Base-by-base conservation (phyloP, 2,888 invertebrate species). In the Lasioglossum lativentre region DNA sequence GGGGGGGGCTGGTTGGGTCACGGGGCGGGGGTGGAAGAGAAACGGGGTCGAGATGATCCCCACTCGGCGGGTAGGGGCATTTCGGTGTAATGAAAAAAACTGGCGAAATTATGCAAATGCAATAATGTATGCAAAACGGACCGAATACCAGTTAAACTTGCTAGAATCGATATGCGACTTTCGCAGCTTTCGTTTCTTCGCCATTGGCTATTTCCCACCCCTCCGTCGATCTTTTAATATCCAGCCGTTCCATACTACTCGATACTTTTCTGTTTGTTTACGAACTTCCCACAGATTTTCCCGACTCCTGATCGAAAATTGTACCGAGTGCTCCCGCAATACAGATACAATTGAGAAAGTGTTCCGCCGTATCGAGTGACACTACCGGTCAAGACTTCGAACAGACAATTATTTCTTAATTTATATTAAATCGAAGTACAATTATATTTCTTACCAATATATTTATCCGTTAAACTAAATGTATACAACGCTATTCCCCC, bases 21-120 rank as follows among this genome's bases (percentile, higher is more conserved):
- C 16, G 30, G 30, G 63, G 6, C 38, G 23, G 68, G 38, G 73
- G 27, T 34, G 59, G 52, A 52, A 73, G 81, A 47, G 81, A 52
- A 75, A 74, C 75, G 52, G 80, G 80, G 74, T 74, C 78, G 80
- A 76, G 80, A 81, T 70, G 80, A 79, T n/a, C 19, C 86, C 59
- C 45, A 47, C 10, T 56, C 70, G 71, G 74, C 77, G 83, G 80
- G 68, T 83, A 88, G 77, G 88, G 82, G 86, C 86, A 90, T 89
- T 89, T 86, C 82, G 73, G 76, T 74, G 85, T 92, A 91, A 93
- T 92, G 91, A 92, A 94, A 94, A 90, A 93, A 92, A 92, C 87
- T 90, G 82, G 82, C 86, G 86, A 92, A 92, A 94, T 93, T 93
- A 93, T 93, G 93, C 89, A 92, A 92, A 94, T 93, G 81, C 81